Base-by-base conservation (phyloP, 2,797 vertebrate species). In the Premnoplex brunnescens region DNA sequence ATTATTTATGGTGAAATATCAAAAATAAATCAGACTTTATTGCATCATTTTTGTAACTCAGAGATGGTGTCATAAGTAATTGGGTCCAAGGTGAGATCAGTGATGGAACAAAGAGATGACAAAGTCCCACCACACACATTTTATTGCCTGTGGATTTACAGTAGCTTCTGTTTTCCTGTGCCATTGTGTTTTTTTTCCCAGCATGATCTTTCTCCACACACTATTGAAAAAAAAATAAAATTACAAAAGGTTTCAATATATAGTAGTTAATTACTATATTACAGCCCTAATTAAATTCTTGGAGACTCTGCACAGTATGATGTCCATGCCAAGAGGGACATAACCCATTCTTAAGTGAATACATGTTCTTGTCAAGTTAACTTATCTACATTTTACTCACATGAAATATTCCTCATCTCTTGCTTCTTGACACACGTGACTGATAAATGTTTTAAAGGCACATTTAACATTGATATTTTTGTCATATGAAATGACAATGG, bases 401-500 rank as follows among this genome's bases (percentile, higher is more conserved):
- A 96, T 96, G 95, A 89, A 96, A 76, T 89, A 89, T 91, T 94
- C 82, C 66, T 92, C 52, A 76, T 86, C 63, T 85, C 67, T 74
- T 92, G 83, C 59, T 93, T 96, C 81, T 49, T 83, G 94, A 94
- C 88, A 62, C 83, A 88, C 20, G 14, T 93, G 93, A 87, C 94
- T 93, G 84, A 96, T 96, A 79, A 95, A 94, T 92, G 71, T 95
- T 97, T 97, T 81, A 97, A 67, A 97, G 64, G 76, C 90, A 72
- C 72, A 82, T 80, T 85, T 93, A 86, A 75, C 55, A 75, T 72
- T 85, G 85, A 63, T 93, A 85, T 91, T 96, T 96, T 89, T 97
- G 92, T 94, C 79, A 95, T 89, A 32, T 34, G 58, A 89, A 91
- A 91, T 94, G 80, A 94, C 73, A 91, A 77, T 73, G 75, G 75